Percentiles rank a stretch among this genome's conserved stretches.
Evolutionary conservation across 2,797 vertebrate species (phyloP).

Genomic region (Micropoecilia bifurca): DNA sequence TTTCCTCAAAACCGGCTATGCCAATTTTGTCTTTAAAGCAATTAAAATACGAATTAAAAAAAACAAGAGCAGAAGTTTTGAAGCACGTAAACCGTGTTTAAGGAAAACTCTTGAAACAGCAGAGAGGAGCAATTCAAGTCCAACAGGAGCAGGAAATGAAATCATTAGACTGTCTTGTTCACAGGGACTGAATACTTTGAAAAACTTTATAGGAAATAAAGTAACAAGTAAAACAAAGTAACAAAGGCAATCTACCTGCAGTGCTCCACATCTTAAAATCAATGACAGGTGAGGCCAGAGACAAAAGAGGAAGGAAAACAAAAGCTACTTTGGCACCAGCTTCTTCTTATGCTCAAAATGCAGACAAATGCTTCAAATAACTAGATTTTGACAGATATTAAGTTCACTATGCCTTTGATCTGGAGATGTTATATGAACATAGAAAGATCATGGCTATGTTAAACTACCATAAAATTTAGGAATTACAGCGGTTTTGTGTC

Average conservation of each 20-base stretch:
- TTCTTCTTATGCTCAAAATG: background rate
- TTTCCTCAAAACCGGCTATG: background rate
- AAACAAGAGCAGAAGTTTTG: constrained; percentile 1
- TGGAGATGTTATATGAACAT: background rate
- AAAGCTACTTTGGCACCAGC: background rate
- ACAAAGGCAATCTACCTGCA: background rate
- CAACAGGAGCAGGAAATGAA: background rate
- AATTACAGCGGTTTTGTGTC: background rate
- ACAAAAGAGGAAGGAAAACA: background rate
- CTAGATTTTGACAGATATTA: background rate
- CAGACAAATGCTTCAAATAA: background rate
- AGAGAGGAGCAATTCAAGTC: constrained; percentile 1
- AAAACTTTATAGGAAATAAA: background rate
- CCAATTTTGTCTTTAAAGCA: background rate
- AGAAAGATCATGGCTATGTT: background rate
- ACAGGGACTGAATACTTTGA: background rate
- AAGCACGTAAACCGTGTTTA: background rate
- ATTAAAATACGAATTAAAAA: background rate
- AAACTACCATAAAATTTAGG: background rate
- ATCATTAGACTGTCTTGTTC: constrained; percentile 6
- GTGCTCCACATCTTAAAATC: background rate
- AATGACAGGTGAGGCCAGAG: background rate
- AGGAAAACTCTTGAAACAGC: background rate
- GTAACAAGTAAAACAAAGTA: background rate
- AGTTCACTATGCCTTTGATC: background rate